Base-by-base conservation (phyloP, 2,888 invertebrate species). In the Clusia tigrina region DNA sequence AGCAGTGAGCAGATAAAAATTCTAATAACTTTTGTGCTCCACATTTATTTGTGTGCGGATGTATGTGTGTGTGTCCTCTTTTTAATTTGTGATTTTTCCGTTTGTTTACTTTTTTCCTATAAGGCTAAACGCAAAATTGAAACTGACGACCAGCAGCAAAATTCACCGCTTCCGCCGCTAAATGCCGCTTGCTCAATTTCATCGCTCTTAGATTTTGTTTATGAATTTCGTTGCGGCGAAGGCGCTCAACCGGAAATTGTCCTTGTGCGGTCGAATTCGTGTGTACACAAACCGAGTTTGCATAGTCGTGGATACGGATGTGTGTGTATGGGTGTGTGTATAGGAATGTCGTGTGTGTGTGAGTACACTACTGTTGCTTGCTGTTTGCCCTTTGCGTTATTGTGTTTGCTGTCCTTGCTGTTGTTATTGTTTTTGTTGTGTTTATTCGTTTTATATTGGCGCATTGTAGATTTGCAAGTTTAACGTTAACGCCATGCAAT, bases 301-400 rank as follows among this genome's bases (percentile, higher is more conserved):
- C n/a, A n/a, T n/a, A n/a, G n/a, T n/a, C n/a, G n/a, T n/a, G n/a
- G n/a, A n/a, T n/a, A n/a, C n/a, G n/a, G n/a, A n/a, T n/a, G n/a
- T n/a, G n/a, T n/a, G n/a, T n/a, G n/a, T n/a, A n/a, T n/a, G n/a
- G n/a, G n/a, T n/a, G n/a, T n/a, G n/a, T n/a, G n/a, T n/a, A n/a
- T n/a, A n/a, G n/a, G n/a, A n/a, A n/a, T n/a, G n/a, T n/a, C n/a
- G n/a, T n/a, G n/a, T n/a, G n/a, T n/a, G n/a, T n/a, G n/a, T n/a
- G n/a, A n/a, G n/a, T n/a, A n/a, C n/a, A n/a, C n/a, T n/a, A n/a
- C 9, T 5, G 32, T 52, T 46, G 46, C 2, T 9, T 46, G 46
- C 22, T 46, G 46, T 12, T 60, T 62, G 58, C 62, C 53, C 61
- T 60, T 69, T 60, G 60, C 25, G 17, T 51, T 51, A 51, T 26